Percentiles rank a stretch among this genome's conserved stretches.
Evolutionary conservation across 2,113 vertebrate genomes (phyloP).

Genomic region (Cheirogaleus medius): DNA sequence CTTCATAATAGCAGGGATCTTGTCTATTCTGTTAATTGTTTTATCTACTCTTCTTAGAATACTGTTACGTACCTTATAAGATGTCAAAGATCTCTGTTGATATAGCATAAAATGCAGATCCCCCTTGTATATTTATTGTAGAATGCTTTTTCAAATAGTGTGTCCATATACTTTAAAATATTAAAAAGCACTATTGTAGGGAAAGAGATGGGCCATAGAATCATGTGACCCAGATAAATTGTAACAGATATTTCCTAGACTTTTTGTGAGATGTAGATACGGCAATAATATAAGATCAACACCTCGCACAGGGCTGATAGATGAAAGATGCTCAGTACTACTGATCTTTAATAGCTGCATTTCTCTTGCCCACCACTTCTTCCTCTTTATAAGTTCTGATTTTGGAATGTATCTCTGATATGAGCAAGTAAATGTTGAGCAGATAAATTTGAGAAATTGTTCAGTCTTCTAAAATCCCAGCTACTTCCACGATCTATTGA

Average conservation of each 20-base stretch:
- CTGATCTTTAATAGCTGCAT: background rate
- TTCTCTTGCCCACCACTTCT: background rate
- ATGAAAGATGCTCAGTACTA: background rate
- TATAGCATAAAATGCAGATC: background rate
- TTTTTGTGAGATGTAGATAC: background rate
- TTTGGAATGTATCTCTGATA: background rate
- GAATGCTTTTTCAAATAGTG: background rate
- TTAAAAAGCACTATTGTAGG: background rate
- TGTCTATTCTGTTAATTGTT: background rate
- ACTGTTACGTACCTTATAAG: background rate
- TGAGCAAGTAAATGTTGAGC: background rate
- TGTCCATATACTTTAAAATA: background rate
- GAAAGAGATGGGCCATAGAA: background rate
- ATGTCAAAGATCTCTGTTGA: background rate
- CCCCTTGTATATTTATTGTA: background rate
- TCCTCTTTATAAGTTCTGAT: background rate
- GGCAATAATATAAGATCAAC: background rate
- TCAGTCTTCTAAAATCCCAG: constrained; percentile 42
- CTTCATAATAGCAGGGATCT: background rate
- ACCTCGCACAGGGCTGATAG: background rate
- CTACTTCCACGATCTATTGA: background rate
- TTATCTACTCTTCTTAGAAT: background rate
- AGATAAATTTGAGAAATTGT: background rate
- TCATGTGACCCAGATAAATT: background rate
- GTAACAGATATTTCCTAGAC: background rate